Evolutionary conservation across 2,888 invertebrate genomes (phyloP).

Genomic region (Drosophila neonasuta): DNA sequence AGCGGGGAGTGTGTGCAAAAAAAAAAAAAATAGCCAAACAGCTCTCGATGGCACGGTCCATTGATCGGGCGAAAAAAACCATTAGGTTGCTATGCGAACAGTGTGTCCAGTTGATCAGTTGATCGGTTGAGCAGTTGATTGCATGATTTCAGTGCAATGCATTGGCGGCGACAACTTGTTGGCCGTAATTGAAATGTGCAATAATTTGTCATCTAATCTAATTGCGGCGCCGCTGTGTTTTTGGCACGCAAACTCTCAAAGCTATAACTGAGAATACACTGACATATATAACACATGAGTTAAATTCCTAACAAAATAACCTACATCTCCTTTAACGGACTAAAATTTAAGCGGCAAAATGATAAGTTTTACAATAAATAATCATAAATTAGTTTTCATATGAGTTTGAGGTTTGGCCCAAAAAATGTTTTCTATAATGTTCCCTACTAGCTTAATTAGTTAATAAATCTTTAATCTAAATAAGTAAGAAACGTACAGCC

Average conservation of each 20-base stretch:
- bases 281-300: too few species aligned
- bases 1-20: not conserved
- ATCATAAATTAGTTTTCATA: too few species aligned
- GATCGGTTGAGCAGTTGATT: not conserved
- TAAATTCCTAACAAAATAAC: not conserved
- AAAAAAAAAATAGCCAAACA: slow-evolving; percentile 1
- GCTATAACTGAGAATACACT: not conserved
- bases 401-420: too few species aligned
- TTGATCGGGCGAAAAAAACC: slow-evolving; percentile 22
- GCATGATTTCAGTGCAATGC: slow-evolving; percentile 4
- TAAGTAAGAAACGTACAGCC: too few species aligned
- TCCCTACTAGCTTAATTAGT: too few species aligned
- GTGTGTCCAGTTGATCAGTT: slow-evolving; percentile 9
- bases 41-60: slow-evolving; percentile 2
- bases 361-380: too few species aligned
- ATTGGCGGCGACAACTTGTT: slow-evolving; percentile 66
- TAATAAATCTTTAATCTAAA: too few species aligned
- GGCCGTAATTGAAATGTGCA: slow-evolving; percentile 77
- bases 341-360: not conserved
- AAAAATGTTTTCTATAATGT: too few species aligned
- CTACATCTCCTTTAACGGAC: not conserved
- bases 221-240: slow-evolving; percentile 67
- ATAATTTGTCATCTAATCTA: slow-evolving; percentile 76
- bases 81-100: not conserved
- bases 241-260: slow-evolving; percentile 58